Percentiles rank a stretch among this genome's conserved stretches.
Conservation (phyloP, 2,888 invertebrate genomes). For the Tenthredo distinguenda region DNA sequence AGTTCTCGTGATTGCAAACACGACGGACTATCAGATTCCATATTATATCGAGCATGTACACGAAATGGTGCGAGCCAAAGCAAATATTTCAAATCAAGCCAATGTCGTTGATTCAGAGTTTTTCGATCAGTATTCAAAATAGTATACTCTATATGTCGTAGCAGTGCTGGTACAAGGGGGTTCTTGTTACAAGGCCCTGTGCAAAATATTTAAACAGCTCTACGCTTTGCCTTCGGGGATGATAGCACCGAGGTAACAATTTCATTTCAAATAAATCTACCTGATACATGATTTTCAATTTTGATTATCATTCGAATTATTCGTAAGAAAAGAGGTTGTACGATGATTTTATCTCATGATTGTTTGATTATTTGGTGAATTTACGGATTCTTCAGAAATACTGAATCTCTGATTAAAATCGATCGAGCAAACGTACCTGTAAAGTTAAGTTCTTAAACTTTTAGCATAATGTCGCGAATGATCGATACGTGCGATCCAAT, state of each 20-base stretch:
- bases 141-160: not conserved
- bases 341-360: not conserved
- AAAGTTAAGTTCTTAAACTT: not conserved
- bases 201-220: not conserved
- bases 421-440: not conserved
- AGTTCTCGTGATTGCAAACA: constrained; percentile 9
- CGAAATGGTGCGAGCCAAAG: not conserved
- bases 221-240: not conserved
- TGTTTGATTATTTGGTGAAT: not conserved
- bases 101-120: not conserved
- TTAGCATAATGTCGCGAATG: not conserved
- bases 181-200: not conserved
- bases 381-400: not conserved
- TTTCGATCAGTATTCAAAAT: constrained; percentile 4
- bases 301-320: not conserved
- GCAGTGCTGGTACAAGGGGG: not conserved
- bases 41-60: constrained; percentile 1
- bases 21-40: constrained; percentile 4
- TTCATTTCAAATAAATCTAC: not conserved
- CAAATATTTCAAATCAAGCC: not conserved
- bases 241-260: too few species aligned
- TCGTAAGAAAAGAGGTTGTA: not conserved
- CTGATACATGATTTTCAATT: not conserved
- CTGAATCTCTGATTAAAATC: not conserved
- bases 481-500: constrained; percentile 10